Evolutionary conservation across 2,113 vertebrate species (phyloP), one percentile per base, ranked within the genome.

Genomic region (Psittacus erithacus): DNA sequence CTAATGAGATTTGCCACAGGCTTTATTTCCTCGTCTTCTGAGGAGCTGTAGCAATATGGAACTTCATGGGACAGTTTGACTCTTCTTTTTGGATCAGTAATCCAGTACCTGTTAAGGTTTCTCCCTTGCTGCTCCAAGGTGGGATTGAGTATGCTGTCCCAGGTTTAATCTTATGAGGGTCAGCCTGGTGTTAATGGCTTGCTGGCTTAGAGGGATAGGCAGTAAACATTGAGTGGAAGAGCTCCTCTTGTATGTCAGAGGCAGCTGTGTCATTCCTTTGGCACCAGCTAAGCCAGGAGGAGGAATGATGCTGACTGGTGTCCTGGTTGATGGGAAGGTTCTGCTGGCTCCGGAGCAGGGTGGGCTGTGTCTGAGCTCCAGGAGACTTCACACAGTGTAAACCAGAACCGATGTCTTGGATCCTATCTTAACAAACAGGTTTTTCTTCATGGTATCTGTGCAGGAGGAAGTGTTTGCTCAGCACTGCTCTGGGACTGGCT

Each of bases 1-100:
- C 65, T 92, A 92, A 76, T 92, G 89, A 89, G 60, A n/a, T 76
- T 82, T 91, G 91, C 47, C n/a, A 44, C 55, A 60, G 73, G 9
- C 33, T 91, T 91, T 79, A 55, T 84, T 82, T 89, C 15, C 35
- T 79, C 25, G 71, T 68, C 8, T 27, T 75, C 64, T 71, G 55
- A 83, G 50, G 35, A 82, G 16, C 64, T 71, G 31, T 73, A 76
- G 49, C 9, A 7, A 33, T 78, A 0, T 59, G 59, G 65, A 84
- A 35, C 17, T 57, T 86, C 20, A 9, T 12, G 33, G 29, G 39
- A 35, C 50, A n/a, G 20, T 7, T 24, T 55, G 39, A n/a, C 29
- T 59, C 22, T 80, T 90, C 16, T 23, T 79, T 85, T 82, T n/a
- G 35, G 59, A 39, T 38, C 47, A 82, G 41, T 33, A 46, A 65